Base-by-base conservation (phyloP, 2,113 vertebrate genomes). In the Leptocoma aspasia region DNA sequence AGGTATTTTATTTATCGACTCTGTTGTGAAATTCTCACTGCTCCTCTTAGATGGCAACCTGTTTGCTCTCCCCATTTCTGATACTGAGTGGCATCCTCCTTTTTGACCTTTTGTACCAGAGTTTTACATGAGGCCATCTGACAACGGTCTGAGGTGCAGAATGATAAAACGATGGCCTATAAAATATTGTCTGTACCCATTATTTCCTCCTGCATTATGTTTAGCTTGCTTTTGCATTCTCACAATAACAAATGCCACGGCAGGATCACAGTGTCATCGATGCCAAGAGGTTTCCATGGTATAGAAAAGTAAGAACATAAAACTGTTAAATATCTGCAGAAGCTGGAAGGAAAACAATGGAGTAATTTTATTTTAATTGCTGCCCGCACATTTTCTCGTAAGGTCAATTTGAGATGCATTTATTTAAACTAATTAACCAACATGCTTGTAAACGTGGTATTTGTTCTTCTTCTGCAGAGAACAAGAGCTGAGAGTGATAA, bases 391-490 rank as follows among this genome's bases (percentile, higher is more conserved):
- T 85, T 85, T 64, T 77, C 63, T 95, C 15, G 11, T 77, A 77
- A 90, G 85, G 90, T 94, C 93, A 96, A 83, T 92, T 81, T 77
- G 68, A 83, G 89, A 94, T 75, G 63, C 75, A 71, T 90, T 66
- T 73, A 86, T 94, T 95, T 94, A 76, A 92, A 82, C 75, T 95
- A 93, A 96, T 96, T 96, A 95, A 82, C 68, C 50, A 92, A 66
- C 31, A 78, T 42, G 35, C 53, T 90, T 94, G 75, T 88, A 92
- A 91, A 92, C 14, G 45, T 19, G 71, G 33, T 54, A 59, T 88
- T 96, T 94, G 83, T 57, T 88, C 23, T 87, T 82, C 33, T 86
- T 59, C 26, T 77, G 68, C 37, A 82, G 37, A 95, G 22, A 93
- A 26, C 33, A 73, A 81, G 35, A 91, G 60, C 53, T 89, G 85